Conservation (phyloP, 2,113 vertebrate genomes). For the Eudyptes chrysolophus region DNA sequence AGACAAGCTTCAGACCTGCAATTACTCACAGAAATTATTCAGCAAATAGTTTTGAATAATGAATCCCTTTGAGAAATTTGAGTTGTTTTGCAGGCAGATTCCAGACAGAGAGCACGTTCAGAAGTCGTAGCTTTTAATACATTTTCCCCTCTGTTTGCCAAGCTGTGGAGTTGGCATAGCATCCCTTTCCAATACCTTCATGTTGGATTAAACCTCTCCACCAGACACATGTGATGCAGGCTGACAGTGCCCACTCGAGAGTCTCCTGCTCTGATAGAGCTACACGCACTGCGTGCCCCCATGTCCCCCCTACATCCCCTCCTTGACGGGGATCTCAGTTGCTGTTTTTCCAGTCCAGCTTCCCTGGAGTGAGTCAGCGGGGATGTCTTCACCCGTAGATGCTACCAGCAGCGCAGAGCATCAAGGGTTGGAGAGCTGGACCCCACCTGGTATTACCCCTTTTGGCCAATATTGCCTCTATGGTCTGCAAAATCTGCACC, state of each 20-base stretch:
- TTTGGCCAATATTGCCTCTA: background rate
- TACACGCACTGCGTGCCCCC: too few species aligned
- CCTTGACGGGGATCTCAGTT: background rate
- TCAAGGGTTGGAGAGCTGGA: background rate
- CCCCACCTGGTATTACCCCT: background rate
- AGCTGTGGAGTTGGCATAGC: background rate
- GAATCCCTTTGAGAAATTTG: slow-evolving; percentile 49
- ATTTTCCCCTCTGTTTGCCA: slow-evolving; percentile 25
- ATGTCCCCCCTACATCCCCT: background rate
- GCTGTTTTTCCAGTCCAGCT: background rate
- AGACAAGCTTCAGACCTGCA: slow-evolving; percentile 45
- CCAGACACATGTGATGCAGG: background rate
- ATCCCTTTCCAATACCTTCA: background rate
- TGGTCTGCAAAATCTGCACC: background rate
- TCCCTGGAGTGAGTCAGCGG: background rate
- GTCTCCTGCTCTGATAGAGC: background rate
- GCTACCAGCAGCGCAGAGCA: background rate
- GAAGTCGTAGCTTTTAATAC: background rate
- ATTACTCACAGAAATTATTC: slow-evolving; percentile 44
- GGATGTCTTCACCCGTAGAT: background rate
- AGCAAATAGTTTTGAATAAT: slow-evolving; percentile 60
- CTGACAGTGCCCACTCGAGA: background rate
- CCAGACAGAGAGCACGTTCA: slow-evolving; percentile 23
- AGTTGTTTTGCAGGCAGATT: slow-evolving; percentile 41
- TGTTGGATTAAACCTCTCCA: background rate